Base-by-base conservation (phyloP, 2,797 vertebrate genomes). In the Bradypodion ventrale region DNA sequence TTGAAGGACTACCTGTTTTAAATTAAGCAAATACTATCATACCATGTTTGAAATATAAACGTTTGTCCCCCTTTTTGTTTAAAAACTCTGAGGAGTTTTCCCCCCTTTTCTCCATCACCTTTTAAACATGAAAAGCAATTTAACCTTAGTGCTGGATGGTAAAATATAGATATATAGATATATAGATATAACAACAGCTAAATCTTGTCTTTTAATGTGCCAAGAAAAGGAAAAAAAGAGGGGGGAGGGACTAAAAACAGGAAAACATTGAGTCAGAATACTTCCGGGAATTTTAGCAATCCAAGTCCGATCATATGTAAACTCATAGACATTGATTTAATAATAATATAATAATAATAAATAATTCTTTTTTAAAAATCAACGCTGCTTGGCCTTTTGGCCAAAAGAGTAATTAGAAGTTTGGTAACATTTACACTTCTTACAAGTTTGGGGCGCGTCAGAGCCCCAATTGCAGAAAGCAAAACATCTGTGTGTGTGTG, bases 271-370 rank as follows among this genome's bases (percentile, higher is more conserved):
- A 70, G 59, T 63, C 82, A 27, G 83, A 85, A 81, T 94, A 88
- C 89, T 92, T 96, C 94, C 89, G 85, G 90, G 91, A 56, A 94
- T 95, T 95, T 93, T 93, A 91, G 93, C 93, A 93, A 95, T 95
- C 94, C 90, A 92, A 95, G 93, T 95, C 91, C 94, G 95, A 96
- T 95, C 96, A 97, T 96, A 97, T 96, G 93, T 87, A 90, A 95
- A 94, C 92, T 96, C 94, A 97, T 95, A 97, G 96, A 97, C 97
- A 94, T 97, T 87, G 97, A 96, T 96, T 96, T 96, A 97, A 97
- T 98, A 97, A 97, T 98, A 98, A n/a, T n/a, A n/a, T n/a, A n/a
- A n/a, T n/a, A 98, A 98, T 97, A 97, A 42, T 37, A 37, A 40
- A 68, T 37, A 35, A 35, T 15, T 68, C 56, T 69, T 37, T 13